phyloP scores from a whole-genome alignment of 2,113 vertebrate genomes.

The Pollachius pollachius region DNA sequence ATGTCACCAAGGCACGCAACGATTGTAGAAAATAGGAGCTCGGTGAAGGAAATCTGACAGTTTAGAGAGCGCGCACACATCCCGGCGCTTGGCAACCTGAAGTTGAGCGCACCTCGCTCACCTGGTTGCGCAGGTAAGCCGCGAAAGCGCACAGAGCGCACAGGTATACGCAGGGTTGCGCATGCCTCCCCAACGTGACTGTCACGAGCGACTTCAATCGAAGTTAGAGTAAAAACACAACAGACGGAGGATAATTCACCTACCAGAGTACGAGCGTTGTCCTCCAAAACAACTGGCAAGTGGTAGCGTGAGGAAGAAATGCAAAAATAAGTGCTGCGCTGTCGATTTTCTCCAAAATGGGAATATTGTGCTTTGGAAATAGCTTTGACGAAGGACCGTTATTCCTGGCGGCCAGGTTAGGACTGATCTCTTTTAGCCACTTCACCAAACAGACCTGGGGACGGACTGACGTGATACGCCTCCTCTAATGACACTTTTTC shows the following conservation, averaged over 20 bases:
- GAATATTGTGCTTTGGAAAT: constrained; percentile 63
- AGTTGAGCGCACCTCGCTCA: constrained; percentile 34
- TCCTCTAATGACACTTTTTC: constrained; percentile 91
- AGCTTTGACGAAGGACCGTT: constrained; percentile 83
- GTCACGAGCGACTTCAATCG: not conserved
- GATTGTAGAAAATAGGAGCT: not conserved
- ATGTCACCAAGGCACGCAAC: too few species aligned
- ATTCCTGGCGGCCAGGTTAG: constrained; percentile 90
- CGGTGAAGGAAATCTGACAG: not conserved
- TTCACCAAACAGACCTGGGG: constrained; percentile 92
- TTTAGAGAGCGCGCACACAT: not conserved
- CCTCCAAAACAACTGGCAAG: constrained; percentile 79
- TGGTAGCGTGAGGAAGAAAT: constrained; percentile 53
- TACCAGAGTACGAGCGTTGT: constrained; percentile 79
- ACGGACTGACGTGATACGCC: constrained; percentile 90
- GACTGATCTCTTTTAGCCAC: constrained; percentile 89
- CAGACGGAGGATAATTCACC: constrained; percentile 55
- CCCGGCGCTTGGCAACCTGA: constrained; percentile 15
- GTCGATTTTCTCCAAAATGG: not conserved
- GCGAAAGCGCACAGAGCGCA: constrained; percentile 10
- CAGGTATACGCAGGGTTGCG: constrained; percentile 25
- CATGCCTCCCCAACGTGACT: not conserved
- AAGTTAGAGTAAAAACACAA: constrained; percentile 30
- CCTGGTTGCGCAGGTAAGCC: constrained; percentile 49
- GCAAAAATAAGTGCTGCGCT: constrained; percentile 2